phyloP scores from a whole-genome alignment of 2,888 invertebrate species.

The Trachelus troglodyta region DNA sequence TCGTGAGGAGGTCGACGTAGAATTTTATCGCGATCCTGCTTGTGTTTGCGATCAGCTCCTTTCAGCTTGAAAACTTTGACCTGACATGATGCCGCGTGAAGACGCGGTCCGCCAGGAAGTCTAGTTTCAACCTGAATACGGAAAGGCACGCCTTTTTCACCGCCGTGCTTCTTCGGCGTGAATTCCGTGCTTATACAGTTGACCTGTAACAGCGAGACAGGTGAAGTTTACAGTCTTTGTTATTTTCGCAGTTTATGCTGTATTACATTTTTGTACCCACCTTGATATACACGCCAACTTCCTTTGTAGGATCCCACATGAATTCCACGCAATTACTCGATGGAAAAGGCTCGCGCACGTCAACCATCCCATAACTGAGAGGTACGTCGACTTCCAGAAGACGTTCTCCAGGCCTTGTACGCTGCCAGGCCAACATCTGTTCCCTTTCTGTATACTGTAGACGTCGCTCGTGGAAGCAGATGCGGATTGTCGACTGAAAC shows the following conservation, averaged over 20 bases:
- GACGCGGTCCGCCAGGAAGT: slow-evolving; percentile 73
- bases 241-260: neutral
- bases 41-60: slow-evolving; percentile 96
- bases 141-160: slow-evolving; percentile 98
- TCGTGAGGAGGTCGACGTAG: slow-evolving; percentile 84
- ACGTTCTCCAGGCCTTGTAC: slow-evolving; percentile 88
- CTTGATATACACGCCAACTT: slow-evolving; percentile 94
- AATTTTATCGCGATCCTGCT: slow-evolving; percentile 96
- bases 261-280: slow-evolving; percentile 65
- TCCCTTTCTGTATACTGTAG: slow-evolving; percentile 96
- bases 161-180: slow-evolving; percentile 97
- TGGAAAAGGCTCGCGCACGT: slow-evolving; percentile 80
- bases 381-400: slow-evolving; percentile 94
- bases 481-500: slow-evolving; percentile 85
- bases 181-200: slow-evolving; percentile 99
- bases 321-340: slow-evolving; percentile 86
- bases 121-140: slow-evolving; percentile 94
- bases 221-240: neutral
- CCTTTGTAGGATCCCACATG: slow-evolving; percentile 95
- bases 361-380: slow-evolving; percentile 89
- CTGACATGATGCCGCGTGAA: slow-evolving; percentile 96
- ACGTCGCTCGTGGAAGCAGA: slow-evolving; percentile 96
- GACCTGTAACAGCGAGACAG: slow-evolving; percentile 69
- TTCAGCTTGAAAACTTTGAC: slow-evolving; percentile 95
- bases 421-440: slow-evolving; percentile 92